Evolutionary conservation across 2,113 vertebrate genomes (phyloP), one percentile per base, ranked within the genome.

Genomic region (Lichenostomus cassidix): DNA sequence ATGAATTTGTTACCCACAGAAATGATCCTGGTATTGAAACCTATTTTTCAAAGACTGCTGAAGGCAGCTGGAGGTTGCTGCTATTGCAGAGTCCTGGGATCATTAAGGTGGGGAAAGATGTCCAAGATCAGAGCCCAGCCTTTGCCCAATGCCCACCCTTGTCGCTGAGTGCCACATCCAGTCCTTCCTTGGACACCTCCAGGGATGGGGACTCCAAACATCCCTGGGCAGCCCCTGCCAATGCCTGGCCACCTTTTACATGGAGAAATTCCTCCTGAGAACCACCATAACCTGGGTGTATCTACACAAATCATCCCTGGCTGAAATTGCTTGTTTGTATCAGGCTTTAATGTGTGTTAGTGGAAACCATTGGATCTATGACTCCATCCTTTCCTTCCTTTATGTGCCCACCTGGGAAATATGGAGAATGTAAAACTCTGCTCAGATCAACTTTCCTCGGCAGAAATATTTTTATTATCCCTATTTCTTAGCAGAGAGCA

Each of bases 381-480:
- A 55, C 53, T 75, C 59, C 25, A 22, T 67, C 85, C 77, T 78
- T 64, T 9, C 79, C 60, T 91, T 94, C 79, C 85, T 90, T 96
- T 91, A 80, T 74, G 31, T 41, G 64, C 59, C 75, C 93, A 91
- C 83, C 85, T 93, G 93, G 96, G 94, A 96, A 96, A 96, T 92
- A 94, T 28, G 52, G 73, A 71, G 85, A 84, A 87, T 80, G 76
- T 95, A 94, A 96, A 97, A 93, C 85, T 64, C 87, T 24, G 60
- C 71, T 63, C 87, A 81, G 88, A 96, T 92, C 92, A 93, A 95
- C 94, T 92, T 95, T 81, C 86, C 76, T 81, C 41, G 64, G 86
- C 85, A 93, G 88, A 97, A 94, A 96, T 88, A 93, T 81, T 93
- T 96, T 96, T 96, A 96, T 96, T 95, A 93, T 60, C 60, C 64